These are phyloP conservation scores for Philaethria dido DNA, from an alignment of 2,888 invertebrate species.

Conservation along the genomic window DNA sequence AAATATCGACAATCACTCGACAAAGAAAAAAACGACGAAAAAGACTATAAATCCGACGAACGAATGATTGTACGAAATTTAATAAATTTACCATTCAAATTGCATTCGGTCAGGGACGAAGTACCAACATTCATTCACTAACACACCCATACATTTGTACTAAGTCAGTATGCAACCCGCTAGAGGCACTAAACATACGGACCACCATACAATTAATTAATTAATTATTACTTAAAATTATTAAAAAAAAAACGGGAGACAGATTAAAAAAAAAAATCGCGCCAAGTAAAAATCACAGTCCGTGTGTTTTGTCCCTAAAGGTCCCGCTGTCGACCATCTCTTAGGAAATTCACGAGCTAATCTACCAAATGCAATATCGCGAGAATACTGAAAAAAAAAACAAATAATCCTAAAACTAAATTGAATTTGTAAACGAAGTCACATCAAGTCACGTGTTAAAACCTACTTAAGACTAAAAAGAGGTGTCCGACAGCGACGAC, in stretches of 20 bases:
- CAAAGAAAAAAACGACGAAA: neutral
- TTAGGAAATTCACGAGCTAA: slow-evolving; percentile 56
- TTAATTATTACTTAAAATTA: slow-evolving; percentile 13
- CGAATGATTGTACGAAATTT: slow-evolving; percentile 21
- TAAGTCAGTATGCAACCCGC: slow-evolving; percentile 79
- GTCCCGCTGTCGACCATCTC: slow-evolving; percentile 64
- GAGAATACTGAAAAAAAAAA: slow-evolving; percentile 36
- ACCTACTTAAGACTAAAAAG: slow-evolving; percentile 70
- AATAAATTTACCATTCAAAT: slow-evolving; percentile 18
- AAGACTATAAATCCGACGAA: slow-evolving; percentile 3
- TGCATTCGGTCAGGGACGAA: slow-evolving; percentile 32
- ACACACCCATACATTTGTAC: slow-evolving; percentile 77
- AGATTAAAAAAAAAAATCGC: slow-evolving; percentile 1
- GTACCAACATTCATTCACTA: slow-evolving; percentile 50
- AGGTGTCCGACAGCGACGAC: slow-evolving; percentile 59
- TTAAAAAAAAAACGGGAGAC: neutral
- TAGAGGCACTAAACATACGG: slow-evolving; percentile 52
- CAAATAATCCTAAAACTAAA: slow-evolving; percentile 53
- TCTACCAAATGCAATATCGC: slow-evolving; percentile 64
- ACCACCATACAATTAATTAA: slow-evolving; percentile 7
- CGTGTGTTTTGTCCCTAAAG: slow-evolving; percentile 32
- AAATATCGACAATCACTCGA: slow-evolving; percentile 22
- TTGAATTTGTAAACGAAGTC: slow-evolving; percentile 56
- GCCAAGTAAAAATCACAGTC: slow-evolving; percentile 12
- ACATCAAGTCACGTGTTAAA: slow-evolving; percentile 51